These are phyloP conservation scores for Acrocyrtus sp. DNA, from an alignment of 2,888 invertebrate genomes.

Conservation along the genomic window DNA sequence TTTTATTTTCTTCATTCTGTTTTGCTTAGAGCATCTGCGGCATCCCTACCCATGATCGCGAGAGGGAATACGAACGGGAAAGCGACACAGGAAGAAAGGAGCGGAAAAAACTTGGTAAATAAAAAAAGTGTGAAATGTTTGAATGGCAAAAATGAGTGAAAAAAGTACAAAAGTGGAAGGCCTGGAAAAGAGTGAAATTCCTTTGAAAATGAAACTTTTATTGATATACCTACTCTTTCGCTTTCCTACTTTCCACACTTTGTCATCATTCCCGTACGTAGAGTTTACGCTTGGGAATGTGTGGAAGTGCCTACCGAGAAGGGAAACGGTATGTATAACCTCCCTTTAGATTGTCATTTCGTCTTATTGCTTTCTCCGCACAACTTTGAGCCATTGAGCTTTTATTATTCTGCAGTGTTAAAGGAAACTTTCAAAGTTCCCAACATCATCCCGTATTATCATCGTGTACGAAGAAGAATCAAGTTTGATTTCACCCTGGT, in stretches of 20 bases:
- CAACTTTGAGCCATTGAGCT: neutral
- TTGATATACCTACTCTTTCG: no score
- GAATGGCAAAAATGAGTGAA: neutral
- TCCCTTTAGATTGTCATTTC: neutral
- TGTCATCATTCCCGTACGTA: neutral
- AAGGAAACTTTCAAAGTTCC: no score
- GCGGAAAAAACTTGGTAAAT: neutral
- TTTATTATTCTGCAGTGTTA: neutral
- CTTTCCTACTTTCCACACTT: no score
- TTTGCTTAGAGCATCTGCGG: no score
- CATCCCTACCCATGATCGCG: no score
- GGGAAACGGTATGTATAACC: neutral
- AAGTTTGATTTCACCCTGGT: neutral
- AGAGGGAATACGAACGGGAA: no score
- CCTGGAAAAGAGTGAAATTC: neutral
- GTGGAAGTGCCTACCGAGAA: no score
- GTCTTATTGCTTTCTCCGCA: neutral
- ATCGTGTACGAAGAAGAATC: neutral
- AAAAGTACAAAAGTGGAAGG: no score
- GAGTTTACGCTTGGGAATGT: no score
- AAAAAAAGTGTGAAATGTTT: neutral
- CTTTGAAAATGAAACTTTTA: conserved; percentile 16
- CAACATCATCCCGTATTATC: neutral
- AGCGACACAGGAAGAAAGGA: neutral
- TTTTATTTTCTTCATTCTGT: no score